Conservation (phyloP, 1,140 invertebrate genomes). For the roundworm (Caenorhabditis elegans) region DNA sequence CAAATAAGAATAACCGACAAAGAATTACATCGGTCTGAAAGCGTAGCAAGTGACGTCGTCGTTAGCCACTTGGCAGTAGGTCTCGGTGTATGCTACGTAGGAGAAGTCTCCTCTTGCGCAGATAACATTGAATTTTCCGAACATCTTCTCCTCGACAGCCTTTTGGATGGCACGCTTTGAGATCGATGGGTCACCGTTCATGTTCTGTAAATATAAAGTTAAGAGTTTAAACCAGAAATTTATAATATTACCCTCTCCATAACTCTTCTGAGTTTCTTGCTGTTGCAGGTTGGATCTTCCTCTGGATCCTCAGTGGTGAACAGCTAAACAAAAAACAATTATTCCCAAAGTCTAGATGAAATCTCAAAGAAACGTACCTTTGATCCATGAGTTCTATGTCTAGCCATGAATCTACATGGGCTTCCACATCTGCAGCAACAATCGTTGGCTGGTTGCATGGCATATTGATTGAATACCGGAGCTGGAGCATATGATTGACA, state of each 20-base stretch:
- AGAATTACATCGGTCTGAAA: constrained; percentile 45
- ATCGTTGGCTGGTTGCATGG: constrained; percentile 48
- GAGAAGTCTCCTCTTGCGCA: constrained; percentile 62
- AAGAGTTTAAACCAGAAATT: neutral
- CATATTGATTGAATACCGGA: constrained; percentile 48
- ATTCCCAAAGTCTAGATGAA: too few relatives aligned
- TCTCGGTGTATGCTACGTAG: constrained; percentile 63
- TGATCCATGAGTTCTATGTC: constrained; percentile 59
- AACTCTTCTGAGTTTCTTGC: constrained; percentile 55
- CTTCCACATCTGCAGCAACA: constrained; percentile 60
- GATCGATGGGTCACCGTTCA: constrained; percentile 59
- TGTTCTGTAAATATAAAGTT: constrained; percentile 56
- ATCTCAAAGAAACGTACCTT: constrained; percentile 23
- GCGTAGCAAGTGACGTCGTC: constrained; percentile 61
- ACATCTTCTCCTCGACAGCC: constrained; percentile 66
- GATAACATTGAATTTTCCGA: constrained; percentile 65
- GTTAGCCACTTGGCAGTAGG: constrained; percentile 59
- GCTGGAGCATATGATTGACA: constrained; percentile 50
- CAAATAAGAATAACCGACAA: neutral
- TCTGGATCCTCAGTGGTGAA: constrained; percentile 60
- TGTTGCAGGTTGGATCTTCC: constrained; percentile 63
- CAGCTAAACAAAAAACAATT: constrained; percentile 37
- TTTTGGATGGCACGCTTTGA: constrained; percentile 64
- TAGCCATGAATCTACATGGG: constrained; percentile 56
- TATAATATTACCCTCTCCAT: constrained; percentile 59